Percentiles rank a stretch among this genome's conserved stretches.
Conservation (phyloP, 2,888 invertebrate species). For the Lissocephala sabroskyi region DNA sequence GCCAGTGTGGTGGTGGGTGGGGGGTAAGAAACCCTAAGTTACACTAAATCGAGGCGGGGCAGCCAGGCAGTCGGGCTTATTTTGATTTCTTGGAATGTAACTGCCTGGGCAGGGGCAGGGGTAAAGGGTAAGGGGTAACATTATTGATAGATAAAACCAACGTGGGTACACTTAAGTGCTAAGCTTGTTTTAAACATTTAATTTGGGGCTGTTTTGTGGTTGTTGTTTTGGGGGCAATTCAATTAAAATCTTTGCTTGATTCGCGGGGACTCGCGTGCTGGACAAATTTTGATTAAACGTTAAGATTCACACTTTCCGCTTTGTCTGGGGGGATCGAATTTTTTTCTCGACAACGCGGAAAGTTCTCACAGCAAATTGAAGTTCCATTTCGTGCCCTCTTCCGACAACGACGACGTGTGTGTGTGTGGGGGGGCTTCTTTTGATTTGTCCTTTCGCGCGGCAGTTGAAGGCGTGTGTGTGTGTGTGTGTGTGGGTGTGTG, state of each 20-base stretch:
- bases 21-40: no score
- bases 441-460: conserved; percentile 2
- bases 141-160: neutral
- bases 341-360: conserved; percentile 28
- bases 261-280: no score
- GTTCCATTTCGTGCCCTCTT: conserved; percentile 9
- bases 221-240: neutral
- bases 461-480: neutral
- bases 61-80: no score
- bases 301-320: conserved; percentile 27
- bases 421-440: neutral
- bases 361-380: conserved; percentile 53
- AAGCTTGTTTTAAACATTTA: conserved; percentile 41
- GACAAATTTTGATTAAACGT: conserved; percentile 15
- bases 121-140: no score
- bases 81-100: no score
- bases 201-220: conserved; percentile 31
- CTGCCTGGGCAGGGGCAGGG: neutral
- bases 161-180: conserved; percentile 49
- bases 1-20: no score
- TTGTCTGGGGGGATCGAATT: neutral
- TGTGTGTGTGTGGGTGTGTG: conserved; percentile 5
- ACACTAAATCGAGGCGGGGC: no score
- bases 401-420: no score
- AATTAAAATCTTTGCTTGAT: no score